Conservation (phyloP, 2,888 invertebrate species). For the Drosophila kuntzei region DNA sequence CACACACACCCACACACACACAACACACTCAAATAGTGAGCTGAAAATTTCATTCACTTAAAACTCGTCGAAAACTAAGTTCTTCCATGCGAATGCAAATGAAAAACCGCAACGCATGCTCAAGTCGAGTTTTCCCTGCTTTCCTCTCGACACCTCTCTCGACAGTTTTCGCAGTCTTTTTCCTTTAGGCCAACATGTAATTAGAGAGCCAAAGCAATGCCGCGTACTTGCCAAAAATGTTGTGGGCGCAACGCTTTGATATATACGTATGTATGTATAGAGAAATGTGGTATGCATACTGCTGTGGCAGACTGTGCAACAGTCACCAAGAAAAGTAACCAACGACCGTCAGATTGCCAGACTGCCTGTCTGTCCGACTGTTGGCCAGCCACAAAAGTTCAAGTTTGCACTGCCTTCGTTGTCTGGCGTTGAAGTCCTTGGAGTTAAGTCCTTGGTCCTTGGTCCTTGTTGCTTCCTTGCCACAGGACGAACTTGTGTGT, state of each 20-base stretch:
- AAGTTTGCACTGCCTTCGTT: conserved; percentile 71
- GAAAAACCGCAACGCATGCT: conserved; percentile 78
- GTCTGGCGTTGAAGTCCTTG: conserved; percentile 70
- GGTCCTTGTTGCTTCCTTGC: conserved; percentile 24
- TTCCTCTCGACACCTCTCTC: conserved; percentile 1
- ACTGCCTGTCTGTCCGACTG: conserved; percentile 37
- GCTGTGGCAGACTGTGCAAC: conserved; percentile 39
- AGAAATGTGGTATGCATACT: conserved; percentile 16
- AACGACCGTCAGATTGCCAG: conserved; percentile 11
- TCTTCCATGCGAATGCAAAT: conserved; percentile 71
- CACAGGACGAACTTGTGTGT: conserved; percentile 65
- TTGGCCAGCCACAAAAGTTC: conserved; percentile 77
- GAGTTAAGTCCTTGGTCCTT: conserved; percentile 15
- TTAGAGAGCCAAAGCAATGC: conserved; percentile 70
- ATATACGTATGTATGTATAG: conserved; percentile 5
- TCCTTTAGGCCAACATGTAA: conserved; percentile 70
- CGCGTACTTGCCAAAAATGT: conserved; percentile 74
- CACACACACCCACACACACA: conserved; percentile 11
- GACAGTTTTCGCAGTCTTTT: conserved; percentile 37
- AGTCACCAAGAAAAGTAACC: conserved; percentile 27
- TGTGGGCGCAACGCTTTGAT: conserved; percentile 76
- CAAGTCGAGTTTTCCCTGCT: conserved; percentile 55
- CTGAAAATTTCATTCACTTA: conserved; percentile 65
- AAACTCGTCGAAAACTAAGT: conserved; percentile 65
- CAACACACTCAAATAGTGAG: conserved; percentile 7